phyloP scores from a whole-genome alignment of 2,113 vertebrate genomes.

The Erythrocebus patas region DNA sequence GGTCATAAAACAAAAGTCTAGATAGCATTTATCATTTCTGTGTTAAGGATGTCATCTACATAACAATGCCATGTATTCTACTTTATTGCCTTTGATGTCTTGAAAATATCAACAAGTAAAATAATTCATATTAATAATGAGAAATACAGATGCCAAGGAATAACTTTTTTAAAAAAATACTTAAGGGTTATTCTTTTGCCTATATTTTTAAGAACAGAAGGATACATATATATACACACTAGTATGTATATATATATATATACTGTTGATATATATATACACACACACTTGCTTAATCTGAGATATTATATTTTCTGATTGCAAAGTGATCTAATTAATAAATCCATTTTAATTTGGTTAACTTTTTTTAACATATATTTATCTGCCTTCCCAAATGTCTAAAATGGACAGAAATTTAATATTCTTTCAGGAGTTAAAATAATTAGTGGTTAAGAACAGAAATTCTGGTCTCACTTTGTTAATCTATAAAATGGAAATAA shows the following conservation, averaged over 20 bases:
- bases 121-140: slow-evolving; percentile 13
- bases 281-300: background rate
- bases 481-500: background rate
- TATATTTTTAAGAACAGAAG: background rate
- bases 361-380: background rate
- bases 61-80: background rate
- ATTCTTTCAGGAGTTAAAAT: background rate
- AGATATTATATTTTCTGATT: background rate
- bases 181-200: background rate
- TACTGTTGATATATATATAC: background rate
- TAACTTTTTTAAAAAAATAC: background rate
- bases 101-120: background rate
- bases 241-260: too few relatives aligned
- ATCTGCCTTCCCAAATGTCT: background rate
- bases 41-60: background rate
- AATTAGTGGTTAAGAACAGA: background rate
- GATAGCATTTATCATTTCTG: background rate
- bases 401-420: background rate
- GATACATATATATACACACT: too few relatives aligned
- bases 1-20: background rate
- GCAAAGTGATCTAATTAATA: background rate
- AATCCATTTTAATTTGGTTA: background rate
- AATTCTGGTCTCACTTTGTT: background rate
- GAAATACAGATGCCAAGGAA: background rate
- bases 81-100: background rate